Evolutionary conservation across 2,888 invertebrate species (phyloP), one percentile per base, ranked within the genome.

Genomic region (Brachynemurus nebulosus): DNA sequence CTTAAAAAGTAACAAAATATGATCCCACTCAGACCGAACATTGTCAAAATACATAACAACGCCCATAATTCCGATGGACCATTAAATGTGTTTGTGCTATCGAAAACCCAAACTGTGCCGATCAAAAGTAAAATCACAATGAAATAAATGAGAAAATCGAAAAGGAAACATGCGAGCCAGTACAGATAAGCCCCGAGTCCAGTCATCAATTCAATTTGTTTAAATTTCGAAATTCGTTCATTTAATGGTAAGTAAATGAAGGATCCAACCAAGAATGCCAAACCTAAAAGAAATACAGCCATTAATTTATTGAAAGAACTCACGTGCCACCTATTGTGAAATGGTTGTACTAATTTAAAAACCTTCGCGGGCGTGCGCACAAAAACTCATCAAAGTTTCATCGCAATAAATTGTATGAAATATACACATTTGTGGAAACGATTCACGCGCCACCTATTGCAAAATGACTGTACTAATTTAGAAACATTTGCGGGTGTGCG

Each of bases 191-290:
- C 65, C 1, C 74, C 64, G 20, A 80, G 71, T 3, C 82, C 79
- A 1, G 76, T 68, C 76, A 81, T 75, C 18, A 72, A 59, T 62
- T 84, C 82, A 27, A 82, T 58, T 52, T 76, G 77, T 19, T 81
- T 76, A 27, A 82, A 69, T 41, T 75, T 76, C 1, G 70, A 67
- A 4, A 60, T 57, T 9, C 74, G 68, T 61, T 86, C 86, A 44
- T 64, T 64, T 51, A 76, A 70, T 4, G 81, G 77, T 44, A 82
- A 71, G 1, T 73, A 59, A 2, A 76, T 65, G 48, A 73, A 74
- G 51, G 73, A 66, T 0, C 69, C 63, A 14, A 64, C 54, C n/a
- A 72, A 60, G 18, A 70, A 57, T 7, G 70, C 54, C 11, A 67
- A 51, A 39, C 59, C 62, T 57, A 59, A 19, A 65, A 65, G 42